Evolutionary conservation across 2,888 invertebrate species (phyloP).

Genomic region (Acrocyrtus sp.): DNA sequence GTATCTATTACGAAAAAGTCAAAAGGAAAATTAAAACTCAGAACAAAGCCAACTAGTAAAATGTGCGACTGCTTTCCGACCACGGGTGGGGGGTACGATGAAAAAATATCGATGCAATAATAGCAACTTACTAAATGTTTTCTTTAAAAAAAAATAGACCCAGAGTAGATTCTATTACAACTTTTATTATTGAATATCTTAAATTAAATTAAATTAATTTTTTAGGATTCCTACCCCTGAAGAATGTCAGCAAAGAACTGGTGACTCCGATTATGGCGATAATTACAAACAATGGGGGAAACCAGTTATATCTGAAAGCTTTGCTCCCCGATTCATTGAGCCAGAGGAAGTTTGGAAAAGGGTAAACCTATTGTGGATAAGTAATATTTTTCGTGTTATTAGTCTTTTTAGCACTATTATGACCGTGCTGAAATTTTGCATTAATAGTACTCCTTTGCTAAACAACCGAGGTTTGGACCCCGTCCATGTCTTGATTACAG

Average conservation of each 20-base stretch:
- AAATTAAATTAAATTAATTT: no score
- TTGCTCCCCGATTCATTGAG: slow-evolving; percentile 17
- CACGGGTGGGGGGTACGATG: slow-evolving; percentile 44
- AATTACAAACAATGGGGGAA: slow-evolving; percentile 60
- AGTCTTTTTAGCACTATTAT: neutral
- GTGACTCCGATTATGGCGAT: slow-evolving; percentile 59
- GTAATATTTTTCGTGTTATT: no score
- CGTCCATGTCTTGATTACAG: slow-evolving; percentile 56
- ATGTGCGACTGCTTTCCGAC: slow-evolving; percentile 62
- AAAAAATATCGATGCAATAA: neutral
- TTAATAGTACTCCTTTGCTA: slow-evolving; percentile 54
- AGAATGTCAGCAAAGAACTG: slow-evolving; percentile 52
- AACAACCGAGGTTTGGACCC: slow-evolving; percentile 52
- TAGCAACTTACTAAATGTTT: no score
- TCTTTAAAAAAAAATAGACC: no score
- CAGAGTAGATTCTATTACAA: no score
- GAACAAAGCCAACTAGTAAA: no score
- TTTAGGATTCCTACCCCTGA: slow-evolving; percentile 43
- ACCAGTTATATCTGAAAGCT: slow-evolving; percentile 24
- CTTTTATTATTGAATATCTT: neutral
- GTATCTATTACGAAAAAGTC: no score
- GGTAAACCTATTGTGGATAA: no score
- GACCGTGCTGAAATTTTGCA: neutral
- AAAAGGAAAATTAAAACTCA: no score
- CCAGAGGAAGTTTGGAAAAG: slow-evolving; percentile 47